phyloP scores from a whole-genome alignment of 2,113 vertebrate genomes.

The Psittacus erithacus region DNA sequence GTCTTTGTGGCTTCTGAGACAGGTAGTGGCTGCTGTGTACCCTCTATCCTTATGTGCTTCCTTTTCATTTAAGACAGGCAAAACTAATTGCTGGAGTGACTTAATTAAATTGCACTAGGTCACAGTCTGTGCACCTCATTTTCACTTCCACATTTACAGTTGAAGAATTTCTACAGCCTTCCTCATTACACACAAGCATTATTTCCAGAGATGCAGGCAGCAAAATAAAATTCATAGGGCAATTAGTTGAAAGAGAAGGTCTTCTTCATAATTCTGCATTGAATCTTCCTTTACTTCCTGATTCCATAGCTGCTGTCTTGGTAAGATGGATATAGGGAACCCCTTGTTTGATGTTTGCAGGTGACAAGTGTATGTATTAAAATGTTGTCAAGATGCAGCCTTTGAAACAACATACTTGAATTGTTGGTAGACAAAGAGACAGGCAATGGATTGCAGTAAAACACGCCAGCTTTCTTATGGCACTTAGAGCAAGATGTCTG shows the following conservation, averaged over 20 bases:
- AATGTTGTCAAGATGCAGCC: background rate
- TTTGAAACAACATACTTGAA: background rate
- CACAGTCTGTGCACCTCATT: background rate
- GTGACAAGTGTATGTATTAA: background rate
- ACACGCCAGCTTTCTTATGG: accelerated
- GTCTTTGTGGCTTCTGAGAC: background rate
- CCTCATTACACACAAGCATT: background rate
- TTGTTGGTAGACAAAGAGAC: background rate
- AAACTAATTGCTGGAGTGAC: background rate
- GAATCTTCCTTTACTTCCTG: background rate
- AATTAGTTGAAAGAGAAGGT: background rate
- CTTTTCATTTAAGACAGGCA: background rate
- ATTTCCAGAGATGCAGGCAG: background rate
- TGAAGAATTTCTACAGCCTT: background rate
- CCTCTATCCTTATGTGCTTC: background rate
- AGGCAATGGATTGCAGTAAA: background rate
- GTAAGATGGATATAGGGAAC: background rate
- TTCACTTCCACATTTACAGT: background rate
- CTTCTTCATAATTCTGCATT: background rate
- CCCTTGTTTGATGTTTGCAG: background rate
- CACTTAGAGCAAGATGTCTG: background rate
- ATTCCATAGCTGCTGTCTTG: background rate
- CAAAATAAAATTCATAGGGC: background rate
- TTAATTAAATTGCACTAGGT: background rate
- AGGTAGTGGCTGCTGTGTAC: background rate